Evolutionary conservation across 2,888 invertebrate species (phyloP).

Genomic region (Formica aserva): DNA sequence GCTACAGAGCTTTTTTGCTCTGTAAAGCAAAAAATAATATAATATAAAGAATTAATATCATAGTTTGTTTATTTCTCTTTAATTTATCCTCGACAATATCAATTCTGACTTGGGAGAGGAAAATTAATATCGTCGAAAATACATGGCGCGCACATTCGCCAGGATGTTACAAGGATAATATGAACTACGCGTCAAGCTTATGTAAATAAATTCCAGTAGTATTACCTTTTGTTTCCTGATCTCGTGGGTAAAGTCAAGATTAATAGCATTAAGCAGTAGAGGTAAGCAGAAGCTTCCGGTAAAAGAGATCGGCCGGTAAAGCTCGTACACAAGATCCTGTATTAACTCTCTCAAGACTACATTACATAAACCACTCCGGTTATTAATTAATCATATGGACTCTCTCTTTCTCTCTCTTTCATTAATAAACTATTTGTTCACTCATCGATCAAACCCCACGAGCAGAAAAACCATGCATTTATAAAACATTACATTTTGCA

Average conservation of each 20-base stretch:
- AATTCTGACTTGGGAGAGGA: background rate
- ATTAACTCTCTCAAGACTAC: background rate
- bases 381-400: conserved; percentile 49
- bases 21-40: background rate
- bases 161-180: conserved; percentile 12
- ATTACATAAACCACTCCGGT: conserved; percentile 44
- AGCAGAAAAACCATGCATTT: background rate
- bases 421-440: conserved; percentile 1
- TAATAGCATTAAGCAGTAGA: conserved; percentile 57
- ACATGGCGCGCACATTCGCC: background rate
- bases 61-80: background rate
- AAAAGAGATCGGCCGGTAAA: conserved; percentile 28
- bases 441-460: conserved; percentile 11
- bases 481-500: background rate
- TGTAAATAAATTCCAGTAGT: conserved; percentile 59
- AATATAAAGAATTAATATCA: background rate
- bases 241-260: conserved; percentile 65
- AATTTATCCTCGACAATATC: conserved; percentile 25
- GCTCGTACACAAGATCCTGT: conserved; percentile 29
- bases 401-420: background rate
- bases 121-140: conserved; percentile 16
- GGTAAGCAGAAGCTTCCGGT: conserved; percentile 34
- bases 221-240: conserved; percentile 3
- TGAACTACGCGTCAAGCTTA: conserved; percentile 60
- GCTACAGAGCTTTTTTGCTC: background rate